Conservation (phyloP, 2,888 invertebrate genomes). For the Amitus sp. region DNA sequence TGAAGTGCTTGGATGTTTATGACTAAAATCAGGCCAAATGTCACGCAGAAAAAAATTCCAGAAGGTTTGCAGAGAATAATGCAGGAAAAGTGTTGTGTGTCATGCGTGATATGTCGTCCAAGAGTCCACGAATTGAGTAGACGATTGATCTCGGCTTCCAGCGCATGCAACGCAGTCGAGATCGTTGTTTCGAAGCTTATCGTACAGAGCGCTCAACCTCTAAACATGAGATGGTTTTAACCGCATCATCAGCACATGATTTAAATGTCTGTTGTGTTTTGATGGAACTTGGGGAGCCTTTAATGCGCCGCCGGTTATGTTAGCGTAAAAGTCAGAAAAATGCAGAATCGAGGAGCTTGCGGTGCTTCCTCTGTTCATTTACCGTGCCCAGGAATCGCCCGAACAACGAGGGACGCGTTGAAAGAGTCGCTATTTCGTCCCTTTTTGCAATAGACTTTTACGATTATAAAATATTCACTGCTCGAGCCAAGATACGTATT, state of each 20-base stretch:
- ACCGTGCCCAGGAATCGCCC: slow-evolving; percentile 12
- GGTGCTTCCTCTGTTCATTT: slow-evolving; percentile 8
- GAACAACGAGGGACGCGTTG: slow-evolving; percentile 29
- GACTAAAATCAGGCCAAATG: background rate
- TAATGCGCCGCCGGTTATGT: slow-evolving; percentile 37
- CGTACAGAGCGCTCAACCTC: background rate
- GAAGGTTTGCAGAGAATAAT: background rate
- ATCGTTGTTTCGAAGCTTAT: background rate
- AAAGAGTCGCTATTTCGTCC: slow-evolving; percentile 22
- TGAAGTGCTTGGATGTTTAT: background rate
- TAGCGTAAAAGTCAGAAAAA: slow-evolving; percentile 31
- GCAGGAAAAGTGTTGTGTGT: background rate
- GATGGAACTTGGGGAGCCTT: slow-evolving; percentile 31
- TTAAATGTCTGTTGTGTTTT: slow-evolving; percentile 42
- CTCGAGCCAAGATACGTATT: too few species aligned
- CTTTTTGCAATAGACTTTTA: background rate
- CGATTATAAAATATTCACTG: background rate
- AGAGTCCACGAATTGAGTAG: background rate
- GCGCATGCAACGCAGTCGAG: slow-evolving; percentile 5
- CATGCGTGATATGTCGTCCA: background rate
- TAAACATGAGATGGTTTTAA: slow-evolving; percentile 10
- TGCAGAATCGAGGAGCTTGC: slow-evolving; percentile 6
- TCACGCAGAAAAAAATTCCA: background rate
- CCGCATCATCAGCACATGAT: slow-evolving; percentile 25
- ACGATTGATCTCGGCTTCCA: slow-evolving; percentile 2